Base-by-base conservation (phyloP, 1,140 invertebrate genomes). In the Drosophila insularis region DNA sequence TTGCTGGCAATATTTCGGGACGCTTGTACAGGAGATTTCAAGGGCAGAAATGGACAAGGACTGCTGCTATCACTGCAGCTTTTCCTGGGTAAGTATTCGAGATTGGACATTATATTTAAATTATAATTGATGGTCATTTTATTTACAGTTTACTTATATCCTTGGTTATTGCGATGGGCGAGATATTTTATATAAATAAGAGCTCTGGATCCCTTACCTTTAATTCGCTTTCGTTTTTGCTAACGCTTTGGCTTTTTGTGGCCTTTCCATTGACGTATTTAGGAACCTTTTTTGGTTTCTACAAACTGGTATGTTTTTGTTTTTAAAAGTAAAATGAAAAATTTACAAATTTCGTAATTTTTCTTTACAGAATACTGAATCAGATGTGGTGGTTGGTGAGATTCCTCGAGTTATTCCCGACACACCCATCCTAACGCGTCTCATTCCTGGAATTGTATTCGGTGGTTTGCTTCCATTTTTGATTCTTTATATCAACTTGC, bases 231-330 rank as follows among this genome's bases (percentile, higher is more conserved):
- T 13, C 10, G 17, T 17, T 35, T 11, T 58, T 58, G 31, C 14
- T 58, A n/a, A 14, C n/a, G 1, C 14, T 58, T n/a, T 58, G 31
- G 31, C 23, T 58, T 17, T 58, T 31, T 4, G 31, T 58, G 10
- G 31, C 31, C 7, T 19, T 58, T 10, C 55, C 55, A 1, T 37
- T 58, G 14, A 58, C 31, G 0, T 58, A 17, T 37, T 19, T 58
- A 4, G 55, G 55, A 19, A 35, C 55, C 55, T 58, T 14, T 13
- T 37, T 58, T 23, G 55, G 55, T 37, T 58, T 58, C 14, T 58
- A 58, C 14, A 58, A 37, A 19, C 31, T 2, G 2, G 55, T 58
- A 19, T 19, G 31, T 19, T 19, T 37, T 17, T 35, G 1, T 10
- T 27, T 6, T 55, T n/a, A n/a, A 1, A n/a, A 3, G 6, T 14